These are phyloP conservation scores for Rhorus exstirpatorius DNA, from an alignment of 2,888 invertebrate species.

Conservation along the genomic window DNA sequence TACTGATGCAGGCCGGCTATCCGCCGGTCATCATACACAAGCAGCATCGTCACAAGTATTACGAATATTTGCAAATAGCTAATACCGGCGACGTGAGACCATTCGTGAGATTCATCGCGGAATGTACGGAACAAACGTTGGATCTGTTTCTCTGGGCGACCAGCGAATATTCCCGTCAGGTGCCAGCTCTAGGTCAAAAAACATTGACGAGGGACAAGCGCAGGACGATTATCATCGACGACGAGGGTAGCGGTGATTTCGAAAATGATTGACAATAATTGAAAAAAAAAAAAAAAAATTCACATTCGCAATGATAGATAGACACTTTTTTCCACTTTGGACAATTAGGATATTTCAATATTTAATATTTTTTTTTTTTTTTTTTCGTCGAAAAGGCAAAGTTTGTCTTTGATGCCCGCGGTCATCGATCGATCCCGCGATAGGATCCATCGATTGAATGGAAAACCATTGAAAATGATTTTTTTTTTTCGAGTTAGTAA, in stretches of 20 bases:
- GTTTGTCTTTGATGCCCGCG: not conserved
- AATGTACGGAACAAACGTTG: slow-evolving; percentile 95
- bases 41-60: slow-evolving; percentile 93
- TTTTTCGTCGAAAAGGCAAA: not conserved
- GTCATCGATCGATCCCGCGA: not conserved
- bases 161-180: slow-evolving; percentile 90
- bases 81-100: slow-evolving; percentile 98
- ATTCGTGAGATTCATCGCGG: slow-evolving; percentile 98
- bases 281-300: slow-evolving; percentile 8
- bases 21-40: slow-evolving; percentile 98
- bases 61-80: slow-evolving; percentile 95
- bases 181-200: slow-evolving; percentile 88
- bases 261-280: slow-evolving; percentile 75
- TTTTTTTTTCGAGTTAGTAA: not conserved
- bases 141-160: slow-evolving; percentile 95
- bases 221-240: slow-evolving; percentile 78
- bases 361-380: slow-evolving; percentile 4
- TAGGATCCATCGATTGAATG: not conserved
- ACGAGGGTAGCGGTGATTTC: slow-evolving; percentile 76
- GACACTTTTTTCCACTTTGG: no score
- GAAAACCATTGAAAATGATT: not conserved
- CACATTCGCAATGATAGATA: not conserved
- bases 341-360: no score
- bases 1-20: slow-evolving; percentile 97
- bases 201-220: slow-evolving; percentile 75